Percentiles rank a stretch among this genome's conserved stretches.
Evolutionary conservation across 2,888 invertebrate genomes (phyloP).

Genomic region (Cosmopolites sordidus): DNA sequence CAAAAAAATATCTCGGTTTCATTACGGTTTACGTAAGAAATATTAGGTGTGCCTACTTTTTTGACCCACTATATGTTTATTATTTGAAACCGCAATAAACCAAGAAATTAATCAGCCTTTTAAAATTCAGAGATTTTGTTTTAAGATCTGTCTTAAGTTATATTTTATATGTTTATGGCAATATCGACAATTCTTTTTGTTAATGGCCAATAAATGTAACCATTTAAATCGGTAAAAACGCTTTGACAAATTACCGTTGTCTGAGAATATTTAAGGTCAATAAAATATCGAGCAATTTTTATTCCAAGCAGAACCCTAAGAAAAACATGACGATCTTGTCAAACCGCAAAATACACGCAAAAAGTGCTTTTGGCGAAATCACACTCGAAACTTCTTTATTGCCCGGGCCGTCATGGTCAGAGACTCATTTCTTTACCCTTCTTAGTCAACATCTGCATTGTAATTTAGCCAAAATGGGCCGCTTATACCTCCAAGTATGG

Average conservation of each 20-base stretch:
- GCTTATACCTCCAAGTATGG: not conserved
- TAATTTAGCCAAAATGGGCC: constrained; percentile 6
- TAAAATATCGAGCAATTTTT: not conserved
- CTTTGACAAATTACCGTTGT: constrained; percentile 1
- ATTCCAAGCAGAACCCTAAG: not conserved
- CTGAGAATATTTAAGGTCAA: constrained; percentile 2
- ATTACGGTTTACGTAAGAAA: too few relatives aligned
- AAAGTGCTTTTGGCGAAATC: constrained; percentile 2
- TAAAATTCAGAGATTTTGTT: too few relatives aligned
- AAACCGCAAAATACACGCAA: constrained; percentile 1
- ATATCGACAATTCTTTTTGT: not conserved
- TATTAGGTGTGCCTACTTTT: too few relatives aligned
- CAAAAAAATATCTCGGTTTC: too few relatives aligned
- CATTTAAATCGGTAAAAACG: not conserved
- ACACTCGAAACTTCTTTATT: constrained; percentile 9
- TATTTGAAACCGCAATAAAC: too few relatives aligned
- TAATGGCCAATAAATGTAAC: constrained; percentile 1
- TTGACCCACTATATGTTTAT: too few relatives aligned
- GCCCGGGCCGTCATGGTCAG: constrained; percentile 1
- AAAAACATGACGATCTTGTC: constrained; percentile 3
- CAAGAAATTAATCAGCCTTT: too few relatives aligned
- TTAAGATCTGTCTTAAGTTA: too few relatives aligned
- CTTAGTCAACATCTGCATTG: constrained; percentile 8
- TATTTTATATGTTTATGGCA: too few relatives aligned
- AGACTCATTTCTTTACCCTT: constrained; percentile 7